Conservation (phyloP, 2,888 invertebrate species). For the Caenorhabditis sulstoni region DNA sequence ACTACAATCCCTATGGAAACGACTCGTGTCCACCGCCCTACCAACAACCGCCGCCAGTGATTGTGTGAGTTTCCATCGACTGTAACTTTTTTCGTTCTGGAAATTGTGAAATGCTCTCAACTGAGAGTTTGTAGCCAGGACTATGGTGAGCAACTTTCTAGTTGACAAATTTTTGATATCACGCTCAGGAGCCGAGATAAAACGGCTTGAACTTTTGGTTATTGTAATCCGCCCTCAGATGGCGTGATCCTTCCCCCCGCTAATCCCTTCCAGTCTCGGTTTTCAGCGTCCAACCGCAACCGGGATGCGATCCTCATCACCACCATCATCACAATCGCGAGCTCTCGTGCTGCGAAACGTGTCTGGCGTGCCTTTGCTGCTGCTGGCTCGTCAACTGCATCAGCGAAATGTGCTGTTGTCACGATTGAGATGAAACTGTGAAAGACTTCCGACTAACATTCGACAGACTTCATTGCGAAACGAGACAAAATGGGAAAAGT, state of each 20-base stretch:
- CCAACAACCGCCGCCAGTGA: not conserved
- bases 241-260: no score
- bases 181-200: no score
- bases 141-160: no score
- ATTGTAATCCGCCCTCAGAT: no score
- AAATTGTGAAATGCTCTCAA: no score
- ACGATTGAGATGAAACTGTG: not conserved
- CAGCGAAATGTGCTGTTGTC: conserved; percentile 16
- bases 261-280: no score
- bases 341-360: conserved; percentile 38
- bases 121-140: no score
- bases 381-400: conserved; percentile 16
- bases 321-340: conserved; percentile 32
- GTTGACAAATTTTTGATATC: no score
- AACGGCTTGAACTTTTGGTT: not conserved
- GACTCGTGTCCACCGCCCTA: conserved; percentile 1
- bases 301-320: conserved; percentile 36
- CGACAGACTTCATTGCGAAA: not conserved
- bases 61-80: conserved; percentile 15
- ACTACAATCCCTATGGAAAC: not conserved
- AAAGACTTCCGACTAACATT: not conserved
- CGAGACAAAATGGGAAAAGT: no score
- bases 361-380: conserved; percentile 28
- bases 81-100: no score
- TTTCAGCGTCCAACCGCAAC: no score